phyloP scores from a whole-genome alignment of 30 jellyfish, hydroid and myxozoan species.

The Turritopsis rubra region DNA sequence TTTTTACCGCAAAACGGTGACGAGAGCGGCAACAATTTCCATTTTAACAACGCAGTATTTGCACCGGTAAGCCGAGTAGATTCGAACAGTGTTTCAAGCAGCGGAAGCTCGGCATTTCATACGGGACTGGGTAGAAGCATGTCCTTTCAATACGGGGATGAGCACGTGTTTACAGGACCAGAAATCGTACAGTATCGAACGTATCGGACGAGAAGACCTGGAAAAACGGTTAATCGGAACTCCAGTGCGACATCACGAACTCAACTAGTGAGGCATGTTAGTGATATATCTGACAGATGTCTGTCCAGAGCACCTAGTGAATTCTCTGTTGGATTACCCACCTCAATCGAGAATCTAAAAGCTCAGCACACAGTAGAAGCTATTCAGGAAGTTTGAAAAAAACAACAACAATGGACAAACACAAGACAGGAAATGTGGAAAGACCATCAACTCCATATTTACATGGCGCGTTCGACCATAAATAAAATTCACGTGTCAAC shows the following conservation, averaged over 20 bases:
- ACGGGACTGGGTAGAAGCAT: background rate
- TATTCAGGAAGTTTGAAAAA: background rate
- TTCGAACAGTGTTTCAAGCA: background rate
- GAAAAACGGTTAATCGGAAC: background rate
- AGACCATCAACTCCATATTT: too few relatives aligned
- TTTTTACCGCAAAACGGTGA: background rate
- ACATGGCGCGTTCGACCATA: background rate
- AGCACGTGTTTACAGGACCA: slow-evolving; percentile 7
- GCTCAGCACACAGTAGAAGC: background rate
- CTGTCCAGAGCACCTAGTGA: background rate
- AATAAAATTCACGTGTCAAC: background rate
- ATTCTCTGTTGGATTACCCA: background rate
- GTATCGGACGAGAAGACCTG: slow-evolving; percentile 9
- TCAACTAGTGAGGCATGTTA: background rate
- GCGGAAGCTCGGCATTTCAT: background rate
- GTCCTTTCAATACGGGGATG: slow-evolving; percentile 10
- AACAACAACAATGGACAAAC: background rate
- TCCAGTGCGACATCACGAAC: slow-evolving; percentile 3
- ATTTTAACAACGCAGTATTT: background rate
- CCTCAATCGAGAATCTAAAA: background rate
- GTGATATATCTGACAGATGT: background rate
- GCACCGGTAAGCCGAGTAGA: background rate
- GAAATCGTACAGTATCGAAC: background rate
- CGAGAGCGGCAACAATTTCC: background rate
- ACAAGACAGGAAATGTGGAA: too few relatives aligned